These are phyloP conservation scores for Eudemis profundana DNA, from an alignment of 2,888 invertebrate species.

Conservation along the genomic window DNA sequence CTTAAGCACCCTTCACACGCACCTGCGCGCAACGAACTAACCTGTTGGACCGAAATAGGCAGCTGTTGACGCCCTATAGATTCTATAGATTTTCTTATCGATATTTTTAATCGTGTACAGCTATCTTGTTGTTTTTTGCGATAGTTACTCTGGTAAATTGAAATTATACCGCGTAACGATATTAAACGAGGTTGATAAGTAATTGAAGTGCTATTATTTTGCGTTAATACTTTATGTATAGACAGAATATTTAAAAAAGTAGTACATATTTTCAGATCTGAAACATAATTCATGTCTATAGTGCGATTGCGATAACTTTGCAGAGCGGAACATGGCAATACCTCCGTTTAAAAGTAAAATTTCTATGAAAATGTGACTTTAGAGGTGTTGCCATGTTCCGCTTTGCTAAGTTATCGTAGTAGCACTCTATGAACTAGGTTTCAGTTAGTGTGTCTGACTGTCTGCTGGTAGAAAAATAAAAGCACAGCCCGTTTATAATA, in stretches of 20 bases:
- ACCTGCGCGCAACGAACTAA: constrained; percentile 52
- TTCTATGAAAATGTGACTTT: too few species aligned
- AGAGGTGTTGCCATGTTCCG: too few species aligned
- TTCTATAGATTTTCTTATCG: constrained; percentile 28
- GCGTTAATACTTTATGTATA: neutral
- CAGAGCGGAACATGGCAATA: too few species aligned
- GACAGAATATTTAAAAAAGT: neutral
- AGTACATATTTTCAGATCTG: too few species aligned
- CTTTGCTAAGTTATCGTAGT: too few species aligned
- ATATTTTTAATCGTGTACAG: constrained; percentile 14
- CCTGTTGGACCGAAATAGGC: constrained; percentile 65
- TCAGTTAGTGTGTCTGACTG: too few species aligned
- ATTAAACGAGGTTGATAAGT: constrained; percentile 3
- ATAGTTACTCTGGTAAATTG: constrained; percentile 22
- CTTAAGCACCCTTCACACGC: constrained; percentile 44
- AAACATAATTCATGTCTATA: too few species aligned
- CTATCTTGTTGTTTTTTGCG: constrained; percentile 1
- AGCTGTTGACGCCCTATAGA: constrained; percentile 55
- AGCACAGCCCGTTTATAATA: neutral
- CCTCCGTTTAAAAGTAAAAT: too few species aligned
- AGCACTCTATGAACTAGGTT: too few species aligned
- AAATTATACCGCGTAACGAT: constrained; percentile 14
- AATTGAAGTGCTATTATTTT: neutral
- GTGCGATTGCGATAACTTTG: too few species aligned
- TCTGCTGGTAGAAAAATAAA: too few species aligned